These are phyloP conservation scores for Hassar affinis DNA, from an alignment of 2,113 vertebrate genomes.

Conservation along the genomic window DNA sequence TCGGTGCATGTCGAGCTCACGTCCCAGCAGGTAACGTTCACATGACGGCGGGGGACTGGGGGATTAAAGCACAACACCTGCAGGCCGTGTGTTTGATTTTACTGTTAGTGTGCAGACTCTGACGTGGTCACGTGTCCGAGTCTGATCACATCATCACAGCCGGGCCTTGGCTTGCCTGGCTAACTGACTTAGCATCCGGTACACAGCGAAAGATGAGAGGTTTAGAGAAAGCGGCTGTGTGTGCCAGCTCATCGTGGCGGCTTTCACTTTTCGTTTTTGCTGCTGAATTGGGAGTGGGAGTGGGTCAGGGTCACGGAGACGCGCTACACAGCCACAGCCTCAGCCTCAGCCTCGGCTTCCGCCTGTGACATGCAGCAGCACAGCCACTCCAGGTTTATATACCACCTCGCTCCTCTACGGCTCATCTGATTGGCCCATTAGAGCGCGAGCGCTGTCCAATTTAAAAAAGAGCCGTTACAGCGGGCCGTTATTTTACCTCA, in stretches of 20 bases:
- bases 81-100: background rate
- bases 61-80: background rate
- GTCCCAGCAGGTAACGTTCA: slow-evolving; percentile 84
- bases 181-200: slow-evolving; percentile 7
- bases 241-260: background rate
- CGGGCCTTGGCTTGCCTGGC: background rate
- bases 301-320: background rate
- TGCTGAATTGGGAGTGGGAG: background rate
- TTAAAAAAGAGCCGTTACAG: background rate
- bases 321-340: background rate
- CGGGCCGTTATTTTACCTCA: background rate
- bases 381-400: background rate
- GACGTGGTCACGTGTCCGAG: background rate
- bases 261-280: background rate
- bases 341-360: background rate
- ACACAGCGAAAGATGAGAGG: background rate
- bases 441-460: background rate
- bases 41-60: background rate
- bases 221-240: background rate
- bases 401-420: background rate
- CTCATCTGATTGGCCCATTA: background rate
- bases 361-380: background rate
- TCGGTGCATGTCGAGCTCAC: slow-evolving; percentile 90
- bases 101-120: background rate
- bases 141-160: background rate